phyloP scores from a whole-genome alignment of 2,797 vertebrate genomes.

The Todus mexicanus region DNA sequence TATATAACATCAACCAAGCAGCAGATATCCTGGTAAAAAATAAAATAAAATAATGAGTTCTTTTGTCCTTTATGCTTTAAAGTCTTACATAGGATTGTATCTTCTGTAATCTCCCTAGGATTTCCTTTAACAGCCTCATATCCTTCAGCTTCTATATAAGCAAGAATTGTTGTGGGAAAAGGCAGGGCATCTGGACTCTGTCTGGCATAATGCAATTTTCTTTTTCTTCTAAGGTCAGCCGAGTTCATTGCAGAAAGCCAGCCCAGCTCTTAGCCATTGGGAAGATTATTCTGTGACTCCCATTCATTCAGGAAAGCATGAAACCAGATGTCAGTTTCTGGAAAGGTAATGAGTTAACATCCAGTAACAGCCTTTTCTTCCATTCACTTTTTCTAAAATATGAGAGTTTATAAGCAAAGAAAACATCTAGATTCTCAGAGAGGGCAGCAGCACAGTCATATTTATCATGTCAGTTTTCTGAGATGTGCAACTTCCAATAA shows the following conservation, averaged over 20 bases:
- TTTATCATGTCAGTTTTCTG: conserved; percentile 33
- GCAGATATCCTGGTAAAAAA: background rate
- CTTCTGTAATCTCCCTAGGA: background rate
- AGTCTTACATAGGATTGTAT: background rate
- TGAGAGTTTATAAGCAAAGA: background rate
- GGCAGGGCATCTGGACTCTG: conserved; percentile 46
- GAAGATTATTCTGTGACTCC: conserved; percentile 59
- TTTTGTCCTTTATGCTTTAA: background rate
- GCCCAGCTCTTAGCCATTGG: conserved; percentile 65
- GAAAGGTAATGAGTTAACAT: conserved; percentile 27
- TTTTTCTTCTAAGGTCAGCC: conserved; percentile 63
- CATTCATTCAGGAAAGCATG: conserved; percentile 56
- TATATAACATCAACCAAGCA: background rate
- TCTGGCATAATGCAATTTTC: conserved; percentile 75
- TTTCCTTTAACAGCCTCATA: background rate
- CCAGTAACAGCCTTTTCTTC: background rate
- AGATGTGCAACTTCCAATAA: conserved; percentile 1
- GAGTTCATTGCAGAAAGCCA: conserved; percentile 60
- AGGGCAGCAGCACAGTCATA: background rate
- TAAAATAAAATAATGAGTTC: background rate
- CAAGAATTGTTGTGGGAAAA: conserved; percentile 69
- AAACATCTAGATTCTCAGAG: background rate
- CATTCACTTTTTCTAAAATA: background rate
- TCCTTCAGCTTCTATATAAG: conserved; percentile 48
- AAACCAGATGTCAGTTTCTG: conserved; percentile 22